Percentiles rank a stretch among this genome's conserved stretches.
These are phyloP conservation scores for Crossocerus cetratus DNA, from an alignment of 2,888 invertebrate genomes.

Conservation along the genomic window DNA sequence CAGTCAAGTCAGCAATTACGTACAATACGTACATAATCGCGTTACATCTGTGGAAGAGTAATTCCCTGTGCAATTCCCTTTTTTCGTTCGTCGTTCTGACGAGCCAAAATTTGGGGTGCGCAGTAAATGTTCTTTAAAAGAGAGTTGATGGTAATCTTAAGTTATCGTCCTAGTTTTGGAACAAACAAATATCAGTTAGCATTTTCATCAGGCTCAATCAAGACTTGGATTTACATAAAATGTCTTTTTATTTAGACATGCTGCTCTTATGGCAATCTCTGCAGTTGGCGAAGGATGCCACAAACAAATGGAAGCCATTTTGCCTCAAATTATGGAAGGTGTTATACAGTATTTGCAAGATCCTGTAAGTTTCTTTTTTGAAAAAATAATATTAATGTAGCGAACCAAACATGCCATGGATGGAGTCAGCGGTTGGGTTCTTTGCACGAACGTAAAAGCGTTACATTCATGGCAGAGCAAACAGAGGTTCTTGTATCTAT, in stretches of 20 bases:
- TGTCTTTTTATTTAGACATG: slow-evolving; percentile 81
- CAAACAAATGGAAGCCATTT: slow-evolving; percentile 97
- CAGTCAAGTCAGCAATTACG: slow-evolving; percentile 68
- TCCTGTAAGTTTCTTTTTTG: slow-evolving; percentile 80
- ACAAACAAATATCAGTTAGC: slow-evolving; percentile 51
- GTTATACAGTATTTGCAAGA: slow-evolving; percentile 92
- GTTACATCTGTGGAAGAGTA: slow-evolving; percentile 72
- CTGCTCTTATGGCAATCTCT: slow-evolving; percentile 98
- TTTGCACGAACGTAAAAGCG: slow-evolving; percentile 57
- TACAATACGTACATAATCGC: slow-evolving; percentile 55
- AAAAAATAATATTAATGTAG: background rate
- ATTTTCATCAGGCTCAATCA: too few species aligned
- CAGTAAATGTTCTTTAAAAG: slow-evolving; percentile 52
- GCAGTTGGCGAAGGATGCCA: slow-evolving; percentile 99
- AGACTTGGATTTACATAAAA: background rate
- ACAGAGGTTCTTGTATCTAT: slow-evolving; percentile 43
- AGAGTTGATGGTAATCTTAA: slow-evolving; percentile 56
- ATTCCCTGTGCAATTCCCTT: slow-evolving; percentile 46
- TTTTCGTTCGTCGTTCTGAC: slow-evolving; percentile 61
- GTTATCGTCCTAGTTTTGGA: slow-evolving; percentile 54
- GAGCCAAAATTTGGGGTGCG: slow-evolving; percentile 30
- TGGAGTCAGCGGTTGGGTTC: slow-evolving; percentile 67
- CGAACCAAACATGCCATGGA: slow-evolving; percentile 53
- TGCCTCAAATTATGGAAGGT: slow-evolving; percentile 95
- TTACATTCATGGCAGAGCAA: slow-evolving; percentile 70